A percentile compares a stretch with the other conserved stretches of the same genome.
These are phyloP conservation scores for Ambastaia sidthimunki DNA, from an alignment of 2,797 vertebrate genomes.

Conservation along the genomic window DNA sequence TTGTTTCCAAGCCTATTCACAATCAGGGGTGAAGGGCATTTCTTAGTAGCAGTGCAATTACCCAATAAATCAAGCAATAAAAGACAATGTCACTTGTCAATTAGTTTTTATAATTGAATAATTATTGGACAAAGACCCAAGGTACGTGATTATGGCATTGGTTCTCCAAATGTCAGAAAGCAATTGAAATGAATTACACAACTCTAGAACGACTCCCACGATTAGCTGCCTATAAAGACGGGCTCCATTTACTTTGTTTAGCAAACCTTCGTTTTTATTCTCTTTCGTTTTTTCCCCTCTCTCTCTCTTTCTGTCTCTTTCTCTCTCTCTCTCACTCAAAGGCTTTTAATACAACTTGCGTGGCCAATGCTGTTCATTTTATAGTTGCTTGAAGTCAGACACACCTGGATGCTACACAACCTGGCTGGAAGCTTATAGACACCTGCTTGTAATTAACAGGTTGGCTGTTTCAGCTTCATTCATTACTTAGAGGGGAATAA, in stretches of 20 bases:
- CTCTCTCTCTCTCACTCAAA: neutral
- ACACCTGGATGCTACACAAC: neutral
- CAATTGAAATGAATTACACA: slow-evolving; percentile 93
- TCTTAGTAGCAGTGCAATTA: slow-evolving; percentile 87
- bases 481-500: neutral
- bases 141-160: slow-evolving; percentile 82
- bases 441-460: neutral
- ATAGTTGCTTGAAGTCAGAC: neutral
- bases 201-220: slow-evolving; percentile 84
- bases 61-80: slow-evolving; percentile 87
- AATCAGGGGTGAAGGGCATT: slow-evolving; percentile 83
- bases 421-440: neutral
- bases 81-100: slow-evolving; percentile 87
- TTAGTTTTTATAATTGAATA: slow-evolving; percentile 91
- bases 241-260: slow-evolving; percentile 82
- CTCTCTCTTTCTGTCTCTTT: neutral
- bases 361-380: neutral
- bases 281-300: neutral
- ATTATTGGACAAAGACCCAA: slow-evolving; percentile 88
- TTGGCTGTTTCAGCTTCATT: neutral
- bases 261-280: slow-evolving; percentile 46
- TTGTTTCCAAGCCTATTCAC: slow-evolving; percentile 56
- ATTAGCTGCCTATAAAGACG: slow-evolving; percentile 85
- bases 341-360: neutral
- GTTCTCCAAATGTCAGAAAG: slow-evolving; percentile 94